Base-by-base conservation (phyloP, 2,888 invertebrate genomes). In the Drosophila koepferae region DNA sequence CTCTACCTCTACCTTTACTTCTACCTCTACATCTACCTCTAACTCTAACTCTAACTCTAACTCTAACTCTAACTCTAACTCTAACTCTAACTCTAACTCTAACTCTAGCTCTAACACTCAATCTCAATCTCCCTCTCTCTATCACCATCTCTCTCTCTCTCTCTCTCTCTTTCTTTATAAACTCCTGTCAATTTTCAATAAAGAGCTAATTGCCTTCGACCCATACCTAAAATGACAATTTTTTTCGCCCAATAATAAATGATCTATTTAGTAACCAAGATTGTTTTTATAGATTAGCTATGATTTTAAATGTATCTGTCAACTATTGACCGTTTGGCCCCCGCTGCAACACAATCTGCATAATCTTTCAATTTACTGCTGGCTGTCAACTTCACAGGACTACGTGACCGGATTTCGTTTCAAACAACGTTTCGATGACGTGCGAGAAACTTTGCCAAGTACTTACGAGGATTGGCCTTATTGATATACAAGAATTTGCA, bases 351-450 rank as follows among this genome's bases (percentile, higher is more conserved):
- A 51, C 49, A 70, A 72, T 74, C 54, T 61, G 58, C 53, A 71
- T 80, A 69, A 75, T 73, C 51, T 78, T 77, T 81, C 78, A 80
- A 73, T 80, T 81, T 71, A 12, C 49, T n/a, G 74, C 28, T 66
- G 41, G 36, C 76, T 63, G 69, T 67, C 70, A 70, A 46, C 49
- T 66, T 66, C 48, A 67, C 55, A 43, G 55, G 16, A 31, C 16
- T 20, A 76, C 81, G 80, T 67, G 81, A 71, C 75, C 16, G 63
- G 74, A 74, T 74, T 70, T 69, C 40, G 16, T 41, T 44, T 49
- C 54, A 31, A 65, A 49, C 54, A 59, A 53, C 60, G 77, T 65
- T 62, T n/a, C 48, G 72, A 66, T 78, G 70, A 81, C 78, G 74
- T 77, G 84, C 63, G 63, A 54, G 59, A 74, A 83, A 61, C 58